These are phyloP conservation scores for Pholis gunnellus DNA, from an alignment of 2,113 vertebrate genomes.

Conservation along the genomic window DNA sequence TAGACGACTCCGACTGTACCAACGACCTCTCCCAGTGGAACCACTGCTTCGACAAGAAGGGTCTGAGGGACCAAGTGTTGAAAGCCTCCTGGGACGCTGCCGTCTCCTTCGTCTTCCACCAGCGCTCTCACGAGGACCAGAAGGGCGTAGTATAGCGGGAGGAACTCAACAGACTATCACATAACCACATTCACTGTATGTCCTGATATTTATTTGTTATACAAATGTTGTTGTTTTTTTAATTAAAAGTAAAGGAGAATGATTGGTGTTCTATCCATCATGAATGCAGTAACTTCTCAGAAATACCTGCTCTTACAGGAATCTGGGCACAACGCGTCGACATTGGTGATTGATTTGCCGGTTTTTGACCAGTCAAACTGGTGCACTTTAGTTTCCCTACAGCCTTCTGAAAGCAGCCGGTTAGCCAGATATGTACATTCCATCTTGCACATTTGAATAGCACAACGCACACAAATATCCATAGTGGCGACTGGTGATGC, in stretches of 20 bases:
- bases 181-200: slow-evolving; percentile 15
- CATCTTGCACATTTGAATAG: not conserved
- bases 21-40: slow-evolving; percentile 95
- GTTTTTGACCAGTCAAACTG: not conserved
- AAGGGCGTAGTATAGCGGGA: slow-evolving; percentile 81
- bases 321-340: not conserved
- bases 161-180: not conserved
- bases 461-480: not conserved
- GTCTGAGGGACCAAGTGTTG: slow-evolving; percentile 90
- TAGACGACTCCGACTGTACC: slow-evolving; percentile 90
- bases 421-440: not conserved
- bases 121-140: slow-evolving; percentile 94
- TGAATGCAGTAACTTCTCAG: not conserved
- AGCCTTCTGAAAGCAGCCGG: not conserved
- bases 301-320: not conserved
- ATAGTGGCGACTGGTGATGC: not conserved
- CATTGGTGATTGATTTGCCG: not conserved
- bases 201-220: slow-evolving; percentile 56
- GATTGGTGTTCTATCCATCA: not conserved
- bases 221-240: not conserved
- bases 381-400: not conserved
- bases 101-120: slow-evolving; percentile 94
- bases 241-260: slow-evolving; percentile 17
- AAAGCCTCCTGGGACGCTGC: slow-evolving; percentile 92
- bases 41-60: slow-evolving; percentile 90